Base-by-base conservation (phyloP, 2,888 invertebrate species). In the Drosophila buzzatii region DNA sequence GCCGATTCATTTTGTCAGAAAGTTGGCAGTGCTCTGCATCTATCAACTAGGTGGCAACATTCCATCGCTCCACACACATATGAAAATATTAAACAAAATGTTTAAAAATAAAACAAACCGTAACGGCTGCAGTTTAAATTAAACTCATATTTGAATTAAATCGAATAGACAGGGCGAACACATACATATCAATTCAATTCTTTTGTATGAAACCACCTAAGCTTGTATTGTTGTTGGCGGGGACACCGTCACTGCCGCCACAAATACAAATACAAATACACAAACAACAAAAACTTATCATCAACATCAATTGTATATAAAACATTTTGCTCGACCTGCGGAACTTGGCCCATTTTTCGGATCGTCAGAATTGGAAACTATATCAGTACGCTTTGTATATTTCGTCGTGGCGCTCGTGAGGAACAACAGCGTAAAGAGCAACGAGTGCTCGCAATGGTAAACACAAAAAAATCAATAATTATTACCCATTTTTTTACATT, bases 341-440 rank as follows among this genome's bases (percentile, higher is more conserved):
- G 73, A 86, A 83, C 79, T 82, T 85, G 84, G 84, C 81, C 87
- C 76, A 86, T 82, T 79, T 79, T 68, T 79, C 59, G 76, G 68
- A 72, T 74, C 66, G 70, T 39, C 85, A 90, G 82, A 76, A 91
- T 91, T 90, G 92, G 92, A 85, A 90, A 91, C 73, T 84, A 86
- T 75, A 84, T 92, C 81, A 92, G 92, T 92, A 87, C 90, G 82
- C 81, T 91, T 85, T 91, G 89, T 79, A 86, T 89, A 81, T 77
- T 91, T 88, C 91, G 90, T 83, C 91, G 92, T 92, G 92, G 92
- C 91, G 92, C 85, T 90, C 85, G 90, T 88, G 82, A 85, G 82
- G 88, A 90, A 86, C 64, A 56, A 65, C 85, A 89, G 79, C 85
- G 73, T 71, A 76, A 72, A 74, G 81, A 87, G 82, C 84, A 79